Percentiles rank a stretch among this genome's conserved stretches.
phyloP scores from a whole-genome alignment of 2,888 invertebrate genomes.

The Tetragonisca angustula region DNA sequence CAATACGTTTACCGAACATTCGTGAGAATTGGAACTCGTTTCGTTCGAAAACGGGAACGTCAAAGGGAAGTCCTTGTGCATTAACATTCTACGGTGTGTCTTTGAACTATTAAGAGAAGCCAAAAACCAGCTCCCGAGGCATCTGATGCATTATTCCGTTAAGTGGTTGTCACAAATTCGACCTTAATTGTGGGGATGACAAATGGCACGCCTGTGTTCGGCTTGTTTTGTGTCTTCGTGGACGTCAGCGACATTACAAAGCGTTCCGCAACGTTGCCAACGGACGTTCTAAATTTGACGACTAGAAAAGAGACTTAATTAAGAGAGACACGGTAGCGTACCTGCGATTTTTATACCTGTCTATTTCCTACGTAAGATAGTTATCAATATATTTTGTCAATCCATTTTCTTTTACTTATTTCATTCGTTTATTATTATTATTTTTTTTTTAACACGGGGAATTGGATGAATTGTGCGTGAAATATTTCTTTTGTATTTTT shows the following conservation, averaged over 20 bases:
- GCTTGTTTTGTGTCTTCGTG: conserved; percentile 63
- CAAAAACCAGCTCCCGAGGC: conserved; percentile 70
- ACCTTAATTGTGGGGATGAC: conserved; percentile 80
- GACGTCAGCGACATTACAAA: conserved; percentile 62
- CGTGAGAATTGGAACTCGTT: conserved; percentile 61
- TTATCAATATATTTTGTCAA: conserved; percentile 50
- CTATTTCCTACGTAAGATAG: conserved; percentile 53
- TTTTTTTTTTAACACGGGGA: not conserved
- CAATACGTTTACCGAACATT: conserved; percentile 12
- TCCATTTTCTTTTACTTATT: no score
- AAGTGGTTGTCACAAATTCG: conserved; percentile 81
- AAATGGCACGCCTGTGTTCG: conserved; percentile 73
- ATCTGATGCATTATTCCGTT: conserved; percentile 77
- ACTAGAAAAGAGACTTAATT: conserved; percentile 62
- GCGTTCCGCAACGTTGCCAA: conserved; percentile 60
- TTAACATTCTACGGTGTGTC: conserved; percentile 48
- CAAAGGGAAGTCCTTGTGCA: conserved; percentile 14
- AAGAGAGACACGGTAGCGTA: conserved; percentile 49
- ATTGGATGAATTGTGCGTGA: not conserved
- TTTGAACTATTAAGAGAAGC: conserved; percentile 62
- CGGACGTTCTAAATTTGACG: conserved; percentile 61
- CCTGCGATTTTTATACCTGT: conserved; percentile 65
- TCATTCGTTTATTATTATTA: not conserved
- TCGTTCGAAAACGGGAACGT: not conserved
- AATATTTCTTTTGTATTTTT: conserved; percentile 10